Evolutionary conservation across 2,888 invertebrate species (phyloP).

Genomic region (Lapara coniferarum): DNA sequence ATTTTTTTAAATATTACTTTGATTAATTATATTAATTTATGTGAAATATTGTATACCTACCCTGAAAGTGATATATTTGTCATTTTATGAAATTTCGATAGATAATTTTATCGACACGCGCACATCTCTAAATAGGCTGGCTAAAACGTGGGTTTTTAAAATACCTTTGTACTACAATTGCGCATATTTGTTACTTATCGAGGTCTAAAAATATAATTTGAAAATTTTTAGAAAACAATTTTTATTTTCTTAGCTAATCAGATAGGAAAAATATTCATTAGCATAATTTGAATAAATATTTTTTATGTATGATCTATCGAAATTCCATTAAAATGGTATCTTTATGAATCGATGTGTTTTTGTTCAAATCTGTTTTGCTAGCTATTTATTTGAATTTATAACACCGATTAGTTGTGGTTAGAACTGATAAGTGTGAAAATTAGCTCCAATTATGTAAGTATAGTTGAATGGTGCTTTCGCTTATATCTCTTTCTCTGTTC

Average conservation of each 20-base stretch:
- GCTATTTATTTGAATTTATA: not conserved
- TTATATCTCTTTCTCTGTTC: too few species aligned
- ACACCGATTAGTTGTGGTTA: not conserved
- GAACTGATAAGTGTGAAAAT: not conserved
- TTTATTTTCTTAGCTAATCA: too few species aligned
- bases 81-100: not conserved
- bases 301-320: not conserved
- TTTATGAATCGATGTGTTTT: not conserved
- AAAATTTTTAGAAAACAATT: too few species aligned
- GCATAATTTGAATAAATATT: too few species aligned
- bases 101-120: not conserved
- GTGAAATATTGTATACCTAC: not conserved
- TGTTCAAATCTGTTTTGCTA: not conserved
- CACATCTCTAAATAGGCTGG: not conserved
- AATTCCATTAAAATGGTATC: not conserved
- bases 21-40: not conserved
- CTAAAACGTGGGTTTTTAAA: too few species aligned
- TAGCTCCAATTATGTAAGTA: slow-evolving; percentile 23
- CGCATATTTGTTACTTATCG: too few species aligned
- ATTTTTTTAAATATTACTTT: not conserved
- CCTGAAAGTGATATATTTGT: not conserved
- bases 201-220: too few species aligned
- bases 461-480: slow-evolving; percentile 44
- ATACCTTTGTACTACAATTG: too few species aligned
- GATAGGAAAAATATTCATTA: not conserved